Conservation (phyloP, 2,113 vertebrate genomes). For the Scytalopus superciliaris region DNA sequence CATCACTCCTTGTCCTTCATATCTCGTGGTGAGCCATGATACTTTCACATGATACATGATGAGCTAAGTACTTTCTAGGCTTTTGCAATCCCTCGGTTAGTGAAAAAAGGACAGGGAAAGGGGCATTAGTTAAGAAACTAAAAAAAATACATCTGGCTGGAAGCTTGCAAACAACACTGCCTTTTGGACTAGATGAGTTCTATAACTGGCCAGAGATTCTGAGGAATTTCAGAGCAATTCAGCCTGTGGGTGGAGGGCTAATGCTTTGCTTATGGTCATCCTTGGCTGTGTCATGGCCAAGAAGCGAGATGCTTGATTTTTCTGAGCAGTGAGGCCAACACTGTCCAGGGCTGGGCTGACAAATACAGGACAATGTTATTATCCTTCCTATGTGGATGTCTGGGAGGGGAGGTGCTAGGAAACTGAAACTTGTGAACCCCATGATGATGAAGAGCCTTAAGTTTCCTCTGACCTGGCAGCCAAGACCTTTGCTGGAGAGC, state of each 20-base stretch:
- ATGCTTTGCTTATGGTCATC: neutral
- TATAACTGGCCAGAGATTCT: neutral
- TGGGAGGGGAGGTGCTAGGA: neutral
- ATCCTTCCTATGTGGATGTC: neutral
- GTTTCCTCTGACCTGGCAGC: neutral
- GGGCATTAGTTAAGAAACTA: neutral
- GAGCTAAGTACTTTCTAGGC: neutral
- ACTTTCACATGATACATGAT: neutral
- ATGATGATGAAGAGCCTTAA: neutral
- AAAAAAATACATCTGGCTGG: neutral
- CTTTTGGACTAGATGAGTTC: neutral
- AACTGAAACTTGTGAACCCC: neutral
- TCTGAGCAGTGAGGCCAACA: neutral
- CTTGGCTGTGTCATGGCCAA: neutral
- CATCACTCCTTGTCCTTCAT: neutral
- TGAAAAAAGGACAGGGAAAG: neutral
- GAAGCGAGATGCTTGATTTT: neutral
- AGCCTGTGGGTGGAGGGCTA: neutral
- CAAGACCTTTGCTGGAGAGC: neutral
- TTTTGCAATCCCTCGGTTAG: neutral
- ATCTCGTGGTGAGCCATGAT: neutral
- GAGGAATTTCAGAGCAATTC: neutral
- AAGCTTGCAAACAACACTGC: neutral
- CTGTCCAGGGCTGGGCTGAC: neutral
- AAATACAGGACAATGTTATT: neutral